Base-by-base conservation (phyloP, 2,888 invertebrate genomes). In the Lasioglossum figueresi region DNA sequence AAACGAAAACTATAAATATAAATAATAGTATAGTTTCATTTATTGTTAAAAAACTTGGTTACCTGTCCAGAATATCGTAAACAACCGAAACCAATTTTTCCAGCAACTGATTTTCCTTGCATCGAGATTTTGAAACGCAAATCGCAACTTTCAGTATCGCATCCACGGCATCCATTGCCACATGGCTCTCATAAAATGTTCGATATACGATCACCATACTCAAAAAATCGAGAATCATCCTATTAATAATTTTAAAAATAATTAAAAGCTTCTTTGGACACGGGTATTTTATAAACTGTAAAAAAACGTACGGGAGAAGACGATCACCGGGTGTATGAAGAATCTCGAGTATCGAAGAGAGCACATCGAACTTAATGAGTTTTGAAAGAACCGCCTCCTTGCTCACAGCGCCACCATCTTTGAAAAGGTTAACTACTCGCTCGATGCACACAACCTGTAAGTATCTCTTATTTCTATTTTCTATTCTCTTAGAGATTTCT, bases 131-230 rank as follows among this genome's bases (percentile, higher is more conserved):
- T 6, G 76, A 23, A 2, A 87, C 37, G 40, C 87, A 89, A 52
- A 86, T 80, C 68, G 88, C 77, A 10, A 89, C 70, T 40, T 88
- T 86, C 70, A 91, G 19, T 27, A 92, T 88, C 2, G 88, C 76
- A 2, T 84, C 87, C 27, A 88, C 75, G 4, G 84, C 89, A 2
- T 84, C 80, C 16, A 59, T 73, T 0, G 88, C 91, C 19, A 88
- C 48, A 40, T 82, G 82, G 71, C 83, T 81, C 43, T 88, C 87
- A 37, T 92, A 91, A 63, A 92, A 92, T 19, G 81, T 79, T 27
- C 75, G 80, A 34, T 87, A 45, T 0, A 34, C 72, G 66, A 83
- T 88, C 16, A 88, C 19, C 19, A 83, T 72, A 0, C 68, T 72
- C 14, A 92, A 71, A 43, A 87, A 84, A 23, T 88, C 74, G 59